These are phyloP conservation scores for Shargacucullia verbasci DNA, from an alignment of 2,888 invertebrate genomes.

Conservation along the genomic window DNA sequence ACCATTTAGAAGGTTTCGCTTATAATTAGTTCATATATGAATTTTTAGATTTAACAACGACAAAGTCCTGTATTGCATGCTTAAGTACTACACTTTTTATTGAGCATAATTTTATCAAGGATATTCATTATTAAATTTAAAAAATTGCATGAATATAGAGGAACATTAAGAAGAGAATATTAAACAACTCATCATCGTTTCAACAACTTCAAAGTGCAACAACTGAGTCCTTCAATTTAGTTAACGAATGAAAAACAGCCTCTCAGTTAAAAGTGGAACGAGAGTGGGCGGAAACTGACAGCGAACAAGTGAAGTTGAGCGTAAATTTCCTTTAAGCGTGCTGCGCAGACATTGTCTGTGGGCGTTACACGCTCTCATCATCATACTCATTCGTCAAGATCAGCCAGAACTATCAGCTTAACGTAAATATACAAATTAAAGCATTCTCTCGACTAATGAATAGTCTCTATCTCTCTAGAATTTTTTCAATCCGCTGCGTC, in stretches of 20 bases:
- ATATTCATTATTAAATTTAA: too few relatives aligned
- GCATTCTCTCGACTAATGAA: too few relatives aligned
- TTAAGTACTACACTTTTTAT: too few relatives aligned
- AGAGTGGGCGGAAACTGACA: constrained; percentile 56
- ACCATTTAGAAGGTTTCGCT: too few relatives aligned
- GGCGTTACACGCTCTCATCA: constrained; percentile 28
- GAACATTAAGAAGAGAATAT: background rate
- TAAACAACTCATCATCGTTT: constrained; percentile 18
- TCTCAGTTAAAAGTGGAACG: constrained; percentile 62
- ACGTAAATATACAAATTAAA: too few relatives aligned
- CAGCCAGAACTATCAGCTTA: constrained; percentile 12
- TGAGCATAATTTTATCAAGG: too few relatives aligned
- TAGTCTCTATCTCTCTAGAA: too few relatives aligned
- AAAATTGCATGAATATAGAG: too few relatives aligned
- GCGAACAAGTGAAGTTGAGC: constrained; percentile 51
- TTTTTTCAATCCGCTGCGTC: too few relatives aligned
- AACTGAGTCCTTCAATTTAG: constrained; percentile 57
- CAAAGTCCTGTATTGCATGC: too few relatives aligned
- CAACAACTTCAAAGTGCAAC: constrained; percentile 24
- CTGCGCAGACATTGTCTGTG: constrained; percentile 31
- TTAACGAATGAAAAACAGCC: constrained; percentile 57
- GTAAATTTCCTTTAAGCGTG: constrained; percentile 47
- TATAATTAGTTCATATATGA: background rate
- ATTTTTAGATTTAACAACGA: background rate
- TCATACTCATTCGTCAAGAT: constrained; percentile 28